phyloP scores from a whole-genome alignment of 2,113 vertebrate genomes.

The Gnathonemus longibarbis region DNA sequence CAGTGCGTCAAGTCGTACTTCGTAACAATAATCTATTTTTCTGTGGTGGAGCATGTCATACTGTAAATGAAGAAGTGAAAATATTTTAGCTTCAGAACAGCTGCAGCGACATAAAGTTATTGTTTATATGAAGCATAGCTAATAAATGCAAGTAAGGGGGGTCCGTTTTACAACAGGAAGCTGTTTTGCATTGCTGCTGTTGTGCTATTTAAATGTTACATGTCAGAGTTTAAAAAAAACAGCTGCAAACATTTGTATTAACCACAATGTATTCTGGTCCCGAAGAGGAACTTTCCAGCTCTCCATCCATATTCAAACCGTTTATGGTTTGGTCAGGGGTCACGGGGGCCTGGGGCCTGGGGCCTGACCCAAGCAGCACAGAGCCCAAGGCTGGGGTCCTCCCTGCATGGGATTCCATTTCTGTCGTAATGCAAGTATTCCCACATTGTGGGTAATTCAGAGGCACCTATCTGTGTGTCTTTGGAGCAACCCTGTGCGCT shows the following conservation, averaged over 20 bases:
- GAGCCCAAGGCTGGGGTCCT: neutral
- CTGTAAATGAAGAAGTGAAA: neutral
- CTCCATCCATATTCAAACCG: neutral
- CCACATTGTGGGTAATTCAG: neutral
- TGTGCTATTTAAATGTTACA: neutral
- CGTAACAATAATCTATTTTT: neutral
- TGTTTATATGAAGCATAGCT: neutral
- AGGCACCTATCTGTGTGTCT: neutral
- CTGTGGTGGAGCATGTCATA: neutral
- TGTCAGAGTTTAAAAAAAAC: neutral
- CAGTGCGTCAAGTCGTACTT: neutral
- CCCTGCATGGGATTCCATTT: neutral
- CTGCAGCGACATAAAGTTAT: neutral
- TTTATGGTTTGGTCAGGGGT: neutral
- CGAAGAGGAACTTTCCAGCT: neutral
- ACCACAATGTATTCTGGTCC: neutral
- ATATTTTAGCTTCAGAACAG: neutral
- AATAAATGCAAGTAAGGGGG: neutral
- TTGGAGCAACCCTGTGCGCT: neutral
- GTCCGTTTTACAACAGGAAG: neutral
- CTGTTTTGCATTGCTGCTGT: neutral
- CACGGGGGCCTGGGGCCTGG: neutral
- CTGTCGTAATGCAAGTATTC: neutral
- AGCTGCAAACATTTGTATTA: no score
- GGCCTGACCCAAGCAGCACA: neutral